Percentiles rank a stretch among this genome's conserved stretches.
phyloP scores from a whole-genome alignment of 2,113 vertebrate genomes.

The Danionella cerebrum region DNA sequence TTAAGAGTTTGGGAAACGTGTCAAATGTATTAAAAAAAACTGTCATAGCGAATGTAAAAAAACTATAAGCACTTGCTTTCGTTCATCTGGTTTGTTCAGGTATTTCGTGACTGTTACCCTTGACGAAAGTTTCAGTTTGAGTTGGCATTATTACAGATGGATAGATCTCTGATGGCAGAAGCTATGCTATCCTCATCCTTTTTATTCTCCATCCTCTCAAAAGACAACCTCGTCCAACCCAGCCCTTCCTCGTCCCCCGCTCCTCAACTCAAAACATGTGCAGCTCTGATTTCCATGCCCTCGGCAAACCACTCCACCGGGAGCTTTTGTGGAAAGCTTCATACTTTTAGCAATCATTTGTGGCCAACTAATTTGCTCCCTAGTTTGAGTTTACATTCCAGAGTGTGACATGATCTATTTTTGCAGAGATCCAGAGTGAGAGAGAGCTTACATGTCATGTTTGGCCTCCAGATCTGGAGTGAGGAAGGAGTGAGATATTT shows the following conservation, averaged over 20 bases:
- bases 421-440: constrained; percentile 59
- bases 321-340: constrained; percentile 68
- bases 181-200: constrained; percentile 8
- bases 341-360: constrained; percentile 69
- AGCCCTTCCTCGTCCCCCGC: constrained; percentile 60
- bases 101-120: background rate
- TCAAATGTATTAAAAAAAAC: too few species aligned
- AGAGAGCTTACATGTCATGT: constrained; percentile 55
- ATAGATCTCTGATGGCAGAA: background rate
- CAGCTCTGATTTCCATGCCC: constrained; percentile 58
- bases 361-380: constrained; percentile 67
- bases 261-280: constrained; percentile 70
- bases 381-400: constrained; percentile 65
- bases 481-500: constrained; percentile 21
- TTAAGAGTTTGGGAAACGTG: too few species aligned
- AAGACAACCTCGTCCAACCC: constrained; percentile 32
- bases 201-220: constrained; percentile 11
- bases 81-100: background rate
- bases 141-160: background rate
- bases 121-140: background rate
- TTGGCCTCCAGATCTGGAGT: constrained; percentile 44
- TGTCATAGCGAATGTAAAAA: too few species aligned
- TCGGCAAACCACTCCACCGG: constrained; percentile 66
- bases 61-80: too few species aligned
- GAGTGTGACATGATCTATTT: constrained; percentile 68